Conservation (phyloP, 30 jellyfish, hydroid and myxozoan genomes). For the Aurelia sp. region DNA sequence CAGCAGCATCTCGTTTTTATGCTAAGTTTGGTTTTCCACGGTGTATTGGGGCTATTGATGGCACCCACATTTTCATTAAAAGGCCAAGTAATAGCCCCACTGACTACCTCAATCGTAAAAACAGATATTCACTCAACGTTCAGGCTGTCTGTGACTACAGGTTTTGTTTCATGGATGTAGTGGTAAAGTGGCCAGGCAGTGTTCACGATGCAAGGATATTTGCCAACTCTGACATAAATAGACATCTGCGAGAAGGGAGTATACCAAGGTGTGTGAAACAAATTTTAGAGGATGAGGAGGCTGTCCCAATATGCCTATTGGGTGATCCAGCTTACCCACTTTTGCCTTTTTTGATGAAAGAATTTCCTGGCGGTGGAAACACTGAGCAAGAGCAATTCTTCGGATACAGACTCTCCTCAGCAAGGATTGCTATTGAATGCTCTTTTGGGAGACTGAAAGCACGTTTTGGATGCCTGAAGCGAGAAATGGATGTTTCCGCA, state of each 20-base stretch:
- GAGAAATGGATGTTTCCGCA: slow-evolving; percentile 57
- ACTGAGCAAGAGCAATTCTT: slow-evolving; percentile 39
- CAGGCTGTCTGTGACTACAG: slow-evolving; percentile 50
- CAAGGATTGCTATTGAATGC: slow-evolving; percentile 74
- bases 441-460: slow-evolving; percentile 71
- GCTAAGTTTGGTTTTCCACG: slow-evolving; percentile 60
- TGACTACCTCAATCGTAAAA: slow-evolving; percentile 10
- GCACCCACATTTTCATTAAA: slow-evolving; percentile 14
- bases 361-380: slow-evolving; percentile 48
- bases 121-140: slow-evolving; percentile 10
- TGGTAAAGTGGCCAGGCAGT: slow-evolving; percentile 41
- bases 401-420: slow-evolving; percentile 61
- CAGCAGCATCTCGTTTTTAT: slow-evolving; percentile 2
- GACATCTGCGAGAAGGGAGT: slow-evolving; percentile 14
- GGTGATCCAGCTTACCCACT: slow-evolving; percentile 81
- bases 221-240: slow-evolving; percentile 28
- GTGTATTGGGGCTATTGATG: slow-evolving; percentile 72
- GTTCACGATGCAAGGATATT: slow-evolving; percentile 44
- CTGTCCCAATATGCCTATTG: slow-evolving; percentile 56
- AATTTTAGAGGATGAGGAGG: slow-evolving; percentile 52
- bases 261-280: slow-evolving; percentile 27
- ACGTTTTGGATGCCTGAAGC: slow-evolving; percentile 44
- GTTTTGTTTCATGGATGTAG: slow-evolving; percentile 31
- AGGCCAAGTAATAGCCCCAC: slow-evolving; percentile 3
- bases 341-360: slow-evolving; percentile 64